These are phyloP conservation scores for Toxotes chatareus DNA, from an alignment of 2,113 vertebrate genomes.

Conservation along the genomic window DNA sequence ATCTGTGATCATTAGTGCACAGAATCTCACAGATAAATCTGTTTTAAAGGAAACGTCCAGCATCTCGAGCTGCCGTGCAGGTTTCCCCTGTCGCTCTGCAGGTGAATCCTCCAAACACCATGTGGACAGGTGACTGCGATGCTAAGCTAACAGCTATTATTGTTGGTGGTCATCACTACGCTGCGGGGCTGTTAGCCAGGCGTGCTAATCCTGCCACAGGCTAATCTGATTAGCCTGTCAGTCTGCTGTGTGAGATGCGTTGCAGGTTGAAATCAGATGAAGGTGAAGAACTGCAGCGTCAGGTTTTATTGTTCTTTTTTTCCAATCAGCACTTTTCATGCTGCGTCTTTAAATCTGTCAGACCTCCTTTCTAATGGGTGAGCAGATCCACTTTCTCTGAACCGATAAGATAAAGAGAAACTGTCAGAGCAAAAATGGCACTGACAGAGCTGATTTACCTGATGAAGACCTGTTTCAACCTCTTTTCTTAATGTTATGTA, in stretches of 20 bases:
- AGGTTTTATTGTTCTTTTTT: neutral
- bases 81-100: neutral
- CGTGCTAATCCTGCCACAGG: conserved; percentile 36
- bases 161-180: neutral
- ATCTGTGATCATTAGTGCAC: no score
- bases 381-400: no score
- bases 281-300: neutral
- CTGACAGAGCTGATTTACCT: no score
- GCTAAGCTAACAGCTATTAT: conserved; percentile 44
- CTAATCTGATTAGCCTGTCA: conserved; percentile 57
- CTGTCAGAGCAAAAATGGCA: no score
- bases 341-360: no score
- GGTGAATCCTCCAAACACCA: neutral
- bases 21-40: no score
- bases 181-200: neutral
- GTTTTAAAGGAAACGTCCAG: no score
- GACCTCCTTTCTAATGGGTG: no score
- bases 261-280: neutral
- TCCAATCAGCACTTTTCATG: neutral
- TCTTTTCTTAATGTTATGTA: conserved; percentile 9
- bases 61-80: neutral
- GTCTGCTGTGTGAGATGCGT: conserved; percentile 9
- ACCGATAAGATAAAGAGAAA: no score
- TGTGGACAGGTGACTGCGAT: conserved; percentile 1
- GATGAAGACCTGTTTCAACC: no score